Percentiles rank a stretch among this genome's conserved stretches.
phyloP scores from a whole-genome alignment of 2,888 invertebrate genomes.

The Glaucopsyche alexis region DNA sequence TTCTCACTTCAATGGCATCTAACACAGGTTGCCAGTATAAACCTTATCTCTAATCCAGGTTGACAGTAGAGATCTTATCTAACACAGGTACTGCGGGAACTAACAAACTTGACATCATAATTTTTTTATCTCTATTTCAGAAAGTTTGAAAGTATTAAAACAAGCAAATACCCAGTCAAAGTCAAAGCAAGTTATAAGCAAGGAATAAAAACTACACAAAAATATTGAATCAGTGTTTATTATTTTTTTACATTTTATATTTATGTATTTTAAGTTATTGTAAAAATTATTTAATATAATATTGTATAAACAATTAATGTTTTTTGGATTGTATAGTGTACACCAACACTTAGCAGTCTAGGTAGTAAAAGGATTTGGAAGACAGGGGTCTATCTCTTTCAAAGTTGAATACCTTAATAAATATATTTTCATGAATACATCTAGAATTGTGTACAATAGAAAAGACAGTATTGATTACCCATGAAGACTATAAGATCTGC shows the following conservation, averaged over 20 bases:
- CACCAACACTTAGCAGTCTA: constrained; percentile 45
- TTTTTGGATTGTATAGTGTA: constrained; percentile 47
- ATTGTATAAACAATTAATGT: constrained; percentile 62
- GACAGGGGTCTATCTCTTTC: constrained; percentile 63
- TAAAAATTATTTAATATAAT: constrained; percentile 71
- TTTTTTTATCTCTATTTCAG: constrained; percentile 51
- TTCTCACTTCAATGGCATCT: background rate
- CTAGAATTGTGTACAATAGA: background rate
- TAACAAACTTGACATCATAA: background rate
- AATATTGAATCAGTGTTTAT: constrained; percentile 68
- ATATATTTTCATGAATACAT: constrained; percentile 13
- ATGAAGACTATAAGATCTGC: background rate
- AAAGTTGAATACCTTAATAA: constrained; percentile 28
- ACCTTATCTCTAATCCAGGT: too few relatives aligned
- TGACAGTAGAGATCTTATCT: too few relatives aligned
- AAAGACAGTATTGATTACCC: background rate
- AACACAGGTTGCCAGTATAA: background rate
- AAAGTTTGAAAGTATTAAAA: constrained; percentile 69
- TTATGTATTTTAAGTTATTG: constrained; percentile 67
- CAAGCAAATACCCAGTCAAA: constrained; percentile 49
- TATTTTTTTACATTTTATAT: constrained; percentile 64
- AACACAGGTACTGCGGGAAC: too few relatives aligned
- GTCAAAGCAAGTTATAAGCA: constrained; percentile 63
- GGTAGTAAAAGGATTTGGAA: constrained; percentile 65
- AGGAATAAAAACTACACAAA: constrained; percentile 49